Conservation (phyloP, 2,797 vertebrate genomes). For the Premnoplex brunnescens region DNA sequence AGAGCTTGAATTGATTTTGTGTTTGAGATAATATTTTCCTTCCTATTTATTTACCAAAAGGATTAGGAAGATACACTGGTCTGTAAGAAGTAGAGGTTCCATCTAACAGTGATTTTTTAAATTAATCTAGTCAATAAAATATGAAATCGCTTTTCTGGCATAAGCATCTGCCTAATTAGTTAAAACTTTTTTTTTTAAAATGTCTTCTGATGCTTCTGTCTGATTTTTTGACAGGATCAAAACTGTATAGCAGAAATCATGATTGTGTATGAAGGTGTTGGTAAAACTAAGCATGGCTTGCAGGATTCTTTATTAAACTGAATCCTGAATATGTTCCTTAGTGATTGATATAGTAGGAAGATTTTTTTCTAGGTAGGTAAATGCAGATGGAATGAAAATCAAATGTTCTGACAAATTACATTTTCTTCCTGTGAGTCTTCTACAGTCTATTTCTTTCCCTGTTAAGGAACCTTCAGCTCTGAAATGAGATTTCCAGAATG, state of each 20-base stretch:
- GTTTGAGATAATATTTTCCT: not conserved
- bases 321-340: not conserved
- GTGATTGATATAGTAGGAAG: not conserved
- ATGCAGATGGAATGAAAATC: not conserved
- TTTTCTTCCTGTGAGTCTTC: not conserved
- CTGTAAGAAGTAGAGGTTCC: not conserved
- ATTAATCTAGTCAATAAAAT: not conserved
- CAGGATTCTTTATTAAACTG: not conserved
- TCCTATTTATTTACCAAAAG: not conserved
- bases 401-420: not conserved
- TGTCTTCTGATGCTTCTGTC: not conserved
- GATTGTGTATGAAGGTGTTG: not conserved
- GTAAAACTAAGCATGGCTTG: not conserved
- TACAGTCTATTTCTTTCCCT: not conserved
- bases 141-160: not conserved
- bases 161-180: not conserved
- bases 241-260: not conserved
- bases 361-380: not conserved
- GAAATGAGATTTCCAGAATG: constrained; percentile 1
- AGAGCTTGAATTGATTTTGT: not conserved
- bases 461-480: not conserved
- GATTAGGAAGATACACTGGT: not conserved
- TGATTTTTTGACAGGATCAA: not conserved
- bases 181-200: not conserved
- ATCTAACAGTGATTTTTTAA: not conserved